A percentile compares a stretch with the other conserved stretches of the same genome.
Evolutionary conservation across 1,140 invertebrate species (phyloP).

Genomic region (Conus betulinus): DNA sequence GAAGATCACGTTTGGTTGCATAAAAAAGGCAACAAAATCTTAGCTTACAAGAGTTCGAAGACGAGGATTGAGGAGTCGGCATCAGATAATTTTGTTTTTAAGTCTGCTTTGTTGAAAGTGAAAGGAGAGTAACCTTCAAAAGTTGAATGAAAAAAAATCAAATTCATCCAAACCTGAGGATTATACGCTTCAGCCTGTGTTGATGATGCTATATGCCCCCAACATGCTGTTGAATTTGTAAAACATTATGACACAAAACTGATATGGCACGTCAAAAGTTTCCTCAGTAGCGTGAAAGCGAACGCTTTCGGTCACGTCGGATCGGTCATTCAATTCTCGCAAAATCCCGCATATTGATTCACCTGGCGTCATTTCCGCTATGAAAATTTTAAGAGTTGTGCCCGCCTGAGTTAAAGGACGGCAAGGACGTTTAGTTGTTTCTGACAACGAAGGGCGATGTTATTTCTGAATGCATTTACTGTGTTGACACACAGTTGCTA

Average conservation of each 20-base stretch:
- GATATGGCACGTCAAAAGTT: background rate
- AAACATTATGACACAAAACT: slow-evolving; percentile 42
- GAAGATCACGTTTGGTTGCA: too few relatives aligned
- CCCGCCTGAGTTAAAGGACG: background rate
- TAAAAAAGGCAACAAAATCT: too few relatives aligned
- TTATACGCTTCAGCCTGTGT: slow-evolving; percentile 35
- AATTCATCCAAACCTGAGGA: slow-evolving; percentile 25
- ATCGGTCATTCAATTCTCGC: background rate
- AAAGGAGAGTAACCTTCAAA: background rate
- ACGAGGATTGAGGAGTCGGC: too few relatives aligned
- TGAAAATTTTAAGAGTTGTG: background rate
- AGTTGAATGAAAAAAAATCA: background rate
- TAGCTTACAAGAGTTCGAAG: too few relatives aligned
- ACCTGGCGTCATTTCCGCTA: background rate
- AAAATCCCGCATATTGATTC: background rate
- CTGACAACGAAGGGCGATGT: background rate
- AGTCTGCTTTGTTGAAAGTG: too few relatives aligned
- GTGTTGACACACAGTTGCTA: slow-evolving; percentile 48
- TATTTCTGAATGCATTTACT: background rate
- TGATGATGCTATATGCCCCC: slow-evolving; percentile 29
- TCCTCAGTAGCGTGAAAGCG: background rate
- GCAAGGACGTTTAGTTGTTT: background rate
- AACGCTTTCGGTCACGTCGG: background rate
- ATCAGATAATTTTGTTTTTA: too few relatives aligned
- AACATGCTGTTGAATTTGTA: slow-evolving; percentile 48